These are phyloP conservation scores for Nesoenas mayeri DNA, from an alignment of 2,113 vertebrate genomes.

Conservation along the genomic window DNA sequence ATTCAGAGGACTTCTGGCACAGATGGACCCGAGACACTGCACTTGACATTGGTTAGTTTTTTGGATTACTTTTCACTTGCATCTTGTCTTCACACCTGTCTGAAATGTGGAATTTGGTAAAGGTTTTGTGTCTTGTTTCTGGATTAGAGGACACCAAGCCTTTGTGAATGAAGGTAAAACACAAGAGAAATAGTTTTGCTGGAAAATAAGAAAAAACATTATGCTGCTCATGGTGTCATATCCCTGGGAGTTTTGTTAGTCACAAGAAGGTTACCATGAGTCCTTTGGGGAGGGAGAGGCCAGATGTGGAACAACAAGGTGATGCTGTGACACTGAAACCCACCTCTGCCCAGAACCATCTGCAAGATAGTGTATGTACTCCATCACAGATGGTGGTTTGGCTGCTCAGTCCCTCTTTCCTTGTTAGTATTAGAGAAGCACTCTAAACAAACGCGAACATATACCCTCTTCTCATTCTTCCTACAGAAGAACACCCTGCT, in stretches of 20 bases:
- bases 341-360: background rate
- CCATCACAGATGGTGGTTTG: background rate
- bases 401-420: background rate
- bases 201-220: background rate
- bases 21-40: conserved; percentile 48
- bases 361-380: accelerated
- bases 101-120: background rate
- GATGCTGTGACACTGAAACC: background rate
- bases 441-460: background rate
- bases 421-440: background rate
- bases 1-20: conserved; percentile 67
- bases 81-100: background rate
- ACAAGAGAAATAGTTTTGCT: background rate
- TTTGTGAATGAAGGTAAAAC: background rate
- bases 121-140: background rate
- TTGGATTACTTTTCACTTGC: background rate
- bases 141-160: background rate
- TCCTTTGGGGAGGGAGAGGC: background rate
- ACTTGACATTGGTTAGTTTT: conserved; percentile 46
- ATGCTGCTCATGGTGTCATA: background rate
- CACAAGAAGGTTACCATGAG: background rate
- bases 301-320: background rate
- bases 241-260: background rate
- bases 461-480: background rate
- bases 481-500: conserved; percentile 5